Evolutionary conservation across 2,113 vertebrate genomes (phyloP).

Genomic region (Myotis yumanensis): DNA sequence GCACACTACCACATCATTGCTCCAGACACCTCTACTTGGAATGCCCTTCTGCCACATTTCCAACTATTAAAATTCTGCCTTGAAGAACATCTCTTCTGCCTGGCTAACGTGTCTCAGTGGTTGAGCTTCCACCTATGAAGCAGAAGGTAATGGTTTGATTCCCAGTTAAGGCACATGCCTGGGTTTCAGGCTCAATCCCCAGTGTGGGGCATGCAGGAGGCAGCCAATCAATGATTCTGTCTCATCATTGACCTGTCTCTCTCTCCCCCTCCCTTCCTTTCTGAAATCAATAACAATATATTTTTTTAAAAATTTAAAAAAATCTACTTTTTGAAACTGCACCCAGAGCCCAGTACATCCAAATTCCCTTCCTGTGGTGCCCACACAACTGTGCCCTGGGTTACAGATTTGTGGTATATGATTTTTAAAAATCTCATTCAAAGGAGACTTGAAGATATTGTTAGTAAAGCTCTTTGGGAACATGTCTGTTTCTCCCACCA

Average conservation of each 20-base stretch:
- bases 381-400: rapidly evolving
- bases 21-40: not conserved
- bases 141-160: too few species aligned
- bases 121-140: too few species aligned
- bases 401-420: not conserved
- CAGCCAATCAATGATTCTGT: too few species aligned
- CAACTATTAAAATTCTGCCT: not conserved
- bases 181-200: too few species aligned
- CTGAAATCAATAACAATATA: too few species aligned
- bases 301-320: not conserved
- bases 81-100: not conserved
- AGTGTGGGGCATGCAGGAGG: too few species aligned
- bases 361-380: not conserved
- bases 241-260: too few species aligned
- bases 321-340: not conserved
- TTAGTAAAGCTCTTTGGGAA: not conserved
- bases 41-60: not conserved
- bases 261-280: too few species aligned
- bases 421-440: conserved; percentile 1
- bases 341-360: not conserved
- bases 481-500: not conserved
- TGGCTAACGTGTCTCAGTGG: too few species aligned
- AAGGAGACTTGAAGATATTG: not conserved
- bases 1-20: not conserved
- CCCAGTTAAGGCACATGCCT: too few species aligned